Percentiles rank a stretch among this genome's conserved stretches.
These are phyloP conservation scores for Watsonalla binaria DNA, from an alignment of 2,888 invertebrate species.

Conservation along the genomic window DNA sequence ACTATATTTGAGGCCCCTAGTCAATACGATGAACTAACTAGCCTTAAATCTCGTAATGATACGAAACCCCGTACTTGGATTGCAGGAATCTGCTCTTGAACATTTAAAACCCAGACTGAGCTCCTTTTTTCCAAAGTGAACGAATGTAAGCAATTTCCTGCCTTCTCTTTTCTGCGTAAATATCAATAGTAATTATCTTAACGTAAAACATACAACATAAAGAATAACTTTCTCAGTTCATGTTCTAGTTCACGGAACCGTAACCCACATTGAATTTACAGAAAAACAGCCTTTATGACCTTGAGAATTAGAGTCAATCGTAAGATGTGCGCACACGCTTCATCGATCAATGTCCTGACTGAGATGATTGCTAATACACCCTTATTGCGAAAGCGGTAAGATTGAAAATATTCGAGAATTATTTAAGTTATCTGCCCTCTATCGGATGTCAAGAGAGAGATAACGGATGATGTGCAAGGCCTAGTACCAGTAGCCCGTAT, in stretches of 20 bases:
- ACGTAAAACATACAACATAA: constrained; percentile 17
- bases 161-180: not conserved
- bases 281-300: constrained; percentile 10
- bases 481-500: constrained; percentile 18
- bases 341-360: constrained; percentile 27
- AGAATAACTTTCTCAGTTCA: constrained; percentile 31
- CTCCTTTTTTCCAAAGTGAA: too few relatives aligned
- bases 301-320: constrained; percentile 9
- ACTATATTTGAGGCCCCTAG: too few relatives aligned
- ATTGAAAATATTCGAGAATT: constrained; percentile 17
- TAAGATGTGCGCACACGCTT: constrained; percentile 8
- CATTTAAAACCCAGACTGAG: too few relatives aligned
- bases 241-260: constrained; percentile 18
- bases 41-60: too few relatives aligned
- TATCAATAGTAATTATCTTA: not conserved
- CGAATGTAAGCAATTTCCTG: not conserved
- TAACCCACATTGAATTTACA: constrained; percentile 10
- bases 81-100: too few relatives aligned
- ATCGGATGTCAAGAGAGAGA: constrained; percentile 42
- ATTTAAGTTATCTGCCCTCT: constrained; percentile 19
- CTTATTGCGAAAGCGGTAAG: constrained; percentile 16
- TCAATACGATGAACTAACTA: too few relatives aligned
- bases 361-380: constrained; percentile 3
- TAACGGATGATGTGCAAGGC: constrained; percentile 38
- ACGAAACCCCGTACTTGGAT: too few relatives aligned